These are phyloP conservation scores for Botia kubotai DNA, from an alignment of 2,797 vertebrate genomes.

Conservation along the genomic window DNA sequence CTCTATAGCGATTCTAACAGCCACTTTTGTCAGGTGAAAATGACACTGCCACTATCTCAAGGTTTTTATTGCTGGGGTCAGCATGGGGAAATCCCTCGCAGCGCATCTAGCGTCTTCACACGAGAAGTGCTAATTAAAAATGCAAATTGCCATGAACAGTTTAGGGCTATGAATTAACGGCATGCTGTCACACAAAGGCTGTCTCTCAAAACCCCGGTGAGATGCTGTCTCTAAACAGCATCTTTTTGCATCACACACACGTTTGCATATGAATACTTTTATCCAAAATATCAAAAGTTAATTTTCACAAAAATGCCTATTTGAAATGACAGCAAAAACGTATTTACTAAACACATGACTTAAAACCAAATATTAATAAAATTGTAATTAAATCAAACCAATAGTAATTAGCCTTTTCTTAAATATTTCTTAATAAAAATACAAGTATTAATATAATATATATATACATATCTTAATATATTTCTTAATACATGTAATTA, in stretches of 20 bases:
- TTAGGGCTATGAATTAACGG: constrained; percentile 26
- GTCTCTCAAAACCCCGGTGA: not conserved
- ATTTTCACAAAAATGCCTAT: too few relatives aligned
- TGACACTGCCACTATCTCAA: constrained; percentile 28
- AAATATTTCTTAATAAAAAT: too few relatives aligned
- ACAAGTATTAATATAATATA: too few relatives aligned
- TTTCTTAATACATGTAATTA: too few relatives aligned
- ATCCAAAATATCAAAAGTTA: too few relatives aligned
- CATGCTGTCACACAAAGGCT: not conserved
- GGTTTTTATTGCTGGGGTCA: constrained; percentile 7
- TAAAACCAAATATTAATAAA: too few relatives aligned
- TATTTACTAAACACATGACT: too few relatives aligned
- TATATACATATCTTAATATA: too few relatives aligned
- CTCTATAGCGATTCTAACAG: not conserved
- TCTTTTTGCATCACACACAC: not conserved
- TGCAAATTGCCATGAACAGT: constrained; percentile 59
- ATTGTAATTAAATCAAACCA: too few relatives aligned
- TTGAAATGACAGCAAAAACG: too few relatives aligned
- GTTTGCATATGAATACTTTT: not conserved
- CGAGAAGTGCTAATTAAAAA: constrained; percentile 70
- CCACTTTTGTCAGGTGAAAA: constrained; percentile 39
- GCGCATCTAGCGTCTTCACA: constrained; percentile 49
- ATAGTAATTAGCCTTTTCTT: too few relatives aligned
- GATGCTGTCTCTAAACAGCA: not conserved
- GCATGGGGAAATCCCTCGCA: constrained; percentile 36